phyloP scores from a whole-genome alignment of 2,113 vertebrate species.

The Chloroceryle aenea region DNA sequence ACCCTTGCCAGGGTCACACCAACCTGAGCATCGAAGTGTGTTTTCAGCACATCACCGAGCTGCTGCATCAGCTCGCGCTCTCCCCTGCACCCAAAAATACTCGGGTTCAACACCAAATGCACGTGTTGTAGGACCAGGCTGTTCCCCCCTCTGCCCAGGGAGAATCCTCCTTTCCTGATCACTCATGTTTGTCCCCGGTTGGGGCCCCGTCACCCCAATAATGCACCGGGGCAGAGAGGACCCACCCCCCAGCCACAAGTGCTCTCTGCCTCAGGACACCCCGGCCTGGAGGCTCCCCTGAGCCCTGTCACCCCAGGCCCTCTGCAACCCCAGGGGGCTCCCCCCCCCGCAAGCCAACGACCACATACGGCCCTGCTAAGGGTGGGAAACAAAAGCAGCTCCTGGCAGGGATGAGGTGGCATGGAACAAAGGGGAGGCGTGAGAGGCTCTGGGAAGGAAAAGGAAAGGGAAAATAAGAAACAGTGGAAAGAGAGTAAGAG shows the following conservation, averaged over 20 bases:
- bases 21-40: fast-evolving
- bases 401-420: too few species aligned
- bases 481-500: too few species aligned
- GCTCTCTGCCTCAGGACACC: neutral
- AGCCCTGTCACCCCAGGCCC: neutral
- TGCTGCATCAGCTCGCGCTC: fast-evolving
- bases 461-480: fast-evolving
- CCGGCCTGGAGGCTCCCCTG: neutral
- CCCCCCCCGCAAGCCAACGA: neutral
- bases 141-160: fast-evolving
- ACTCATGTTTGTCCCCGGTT: fast-evolving
- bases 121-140: neutral
- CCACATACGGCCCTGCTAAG: too few species aligned
- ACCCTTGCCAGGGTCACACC: neutral
- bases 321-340: neutral
- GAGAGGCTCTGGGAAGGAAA: neutral
- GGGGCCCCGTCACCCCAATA: neutral
- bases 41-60: fast-evolving
- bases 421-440: neutral
- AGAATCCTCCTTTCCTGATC: neutral
- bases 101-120: fast-evolving
- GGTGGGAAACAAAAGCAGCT: neutral
- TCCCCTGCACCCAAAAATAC: neutral
- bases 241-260: too few species aligned
- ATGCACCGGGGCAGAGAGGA: fast-evolving